Conservation (phyloP, 1,140 invertebrate genomes). For the Whitmania pigra region DNA sequence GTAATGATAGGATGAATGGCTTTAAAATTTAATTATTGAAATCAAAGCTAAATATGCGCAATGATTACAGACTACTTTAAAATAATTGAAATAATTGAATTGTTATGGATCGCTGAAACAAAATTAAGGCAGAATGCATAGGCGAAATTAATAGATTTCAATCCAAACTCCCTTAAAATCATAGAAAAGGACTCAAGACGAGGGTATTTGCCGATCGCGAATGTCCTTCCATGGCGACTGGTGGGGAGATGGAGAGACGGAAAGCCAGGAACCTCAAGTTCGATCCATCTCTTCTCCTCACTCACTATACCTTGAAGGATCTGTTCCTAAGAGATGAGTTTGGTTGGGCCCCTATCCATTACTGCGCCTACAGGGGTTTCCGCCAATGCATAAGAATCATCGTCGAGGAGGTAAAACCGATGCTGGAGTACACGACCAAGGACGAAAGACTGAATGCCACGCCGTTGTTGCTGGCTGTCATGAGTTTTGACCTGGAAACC, state of each 20-base stretch:
- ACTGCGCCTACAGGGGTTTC: constrained; percentile 14
- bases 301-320: constrained; percentile 13
- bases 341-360: constrained; percentile 19
- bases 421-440: constrained; percentile 36
- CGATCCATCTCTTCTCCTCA: constrained; percentile 11
- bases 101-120: too few species aligned
- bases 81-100: too few species aligned
- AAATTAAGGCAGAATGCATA: too few species aligned
- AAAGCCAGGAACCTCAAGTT: constrained; percentile 12
- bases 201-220: neutral
- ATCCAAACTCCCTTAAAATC: too few species aligned
- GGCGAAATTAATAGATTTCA: too few species aligned
- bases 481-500: constrained; percentile 34
- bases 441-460: constrained; percentile 34
- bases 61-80: too few species aligned
- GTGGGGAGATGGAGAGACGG: neutral
- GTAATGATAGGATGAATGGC: too few species aligned
- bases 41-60: too few species aligned
- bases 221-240: neutral
- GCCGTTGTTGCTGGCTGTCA: constrained; percentile 38
- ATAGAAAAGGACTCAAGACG: neutral
- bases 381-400: constrained; percentile 14
- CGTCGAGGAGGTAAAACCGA: neutral
- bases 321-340: constrained; percentile 3
- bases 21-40: too few species aligned